Evolutionary conservation across 2,888 invertebrate species (phyloP), one percentile per base, ranked within the genome.

Genomic region (Spodoptera picta): DNA sequence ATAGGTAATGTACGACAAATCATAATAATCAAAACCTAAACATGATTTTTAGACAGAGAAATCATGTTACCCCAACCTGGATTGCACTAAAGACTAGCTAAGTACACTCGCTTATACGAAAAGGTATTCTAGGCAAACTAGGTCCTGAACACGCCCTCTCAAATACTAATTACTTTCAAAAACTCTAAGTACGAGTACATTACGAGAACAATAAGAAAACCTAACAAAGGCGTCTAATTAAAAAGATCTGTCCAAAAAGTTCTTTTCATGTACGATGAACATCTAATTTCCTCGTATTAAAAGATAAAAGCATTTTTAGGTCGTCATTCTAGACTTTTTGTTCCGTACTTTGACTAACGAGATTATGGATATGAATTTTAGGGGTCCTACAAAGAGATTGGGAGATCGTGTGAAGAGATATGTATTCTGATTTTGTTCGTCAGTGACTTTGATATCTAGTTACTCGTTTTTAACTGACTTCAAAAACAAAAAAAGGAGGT

Each of bases 381-480:
- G 9, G 9, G 1, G 19, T 27, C 43, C 41, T 43, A 48, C 41
- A 67, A 52, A 60, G 43, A 65, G 41, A 43, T 58, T 14, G 7
- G 60, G 43, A 67, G 41, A 43, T 65, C 23, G 10, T 65, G 31
- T 57, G 45, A 57, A 50, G 57, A 65, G 65, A 57, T 65, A 45
- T 46, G 45, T 45, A 42, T 23, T 14, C 56, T 56, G 27, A 12
- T 49, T 27, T 49, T 23, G 49, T 42, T 45, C 12, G 31, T 31
- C 47, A 41, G 4, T 47, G 31, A 52, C n/a, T 50, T 48, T 12
- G 10, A 10, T 47, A 41, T 51, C 14, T 11, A 41, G 19, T 23
- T 23, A 6, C 4, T 12, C 12, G 49, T 48, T 43, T 24, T 36
- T 6, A 7, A 36, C 19, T 19, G 19, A 2, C 19, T 19, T 19